Base-by-base conservation (phyloP, 2,797 vertebrate species). In the Tauraco hartlaubi region DNA sequence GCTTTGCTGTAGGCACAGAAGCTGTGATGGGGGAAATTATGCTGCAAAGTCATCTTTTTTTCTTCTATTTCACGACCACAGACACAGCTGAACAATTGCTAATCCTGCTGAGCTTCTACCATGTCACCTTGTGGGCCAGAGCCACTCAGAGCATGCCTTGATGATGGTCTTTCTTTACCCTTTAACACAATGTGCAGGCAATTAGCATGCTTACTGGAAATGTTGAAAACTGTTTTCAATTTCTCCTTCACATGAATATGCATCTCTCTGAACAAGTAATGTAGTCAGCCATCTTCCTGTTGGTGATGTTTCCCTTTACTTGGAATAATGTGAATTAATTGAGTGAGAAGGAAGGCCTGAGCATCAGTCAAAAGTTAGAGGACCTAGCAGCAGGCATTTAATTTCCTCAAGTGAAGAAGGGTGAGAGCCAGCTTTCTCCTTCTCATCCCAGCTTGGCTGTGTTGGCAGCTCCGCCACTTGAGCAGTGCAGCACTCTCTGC, bases 151-250 rank as follows among this genome's bases (percentile, higher is more conserved):
- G 29, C 5, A 2, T 66, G 31, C 52, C 64, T 69, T 19, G 22
- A 26, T 19, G 43, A 82, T 22, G 9, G 17, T 28, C 54, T 79
- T 16, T 22, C 5, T 0, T 58, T 66, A 12, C 15, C 20, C 31
- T 66, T 46, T 29, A 43, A 14, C 3, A 11, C 8, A 19, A 1
- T 0, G 1, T 67, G 44, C 41, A 35, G 37, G 10, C 0, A 1
- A 80, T 64, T 23, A 33, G 33, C 41, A 18, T 0, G 0, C 35
- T 55, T 21, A 21, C 31, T 83, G 66, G 37, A 80, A 77, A 41
- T 22, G 37, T 5, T 77, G 44, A 41, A 67, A 91, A 52, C 15
- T 28, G 11, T 8, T 71, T 59, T n/a, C 15, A 8, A 1, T 52
- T 90, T 74, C 25, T 59, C 5, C 86, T 73, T 26, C 5, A 0